Percentiles rank a stretch among this genome's conserved stretches.
Conservation (phyloP, 2,888 invertebrate genomes). For the Thelaira solivaga region DNA sequence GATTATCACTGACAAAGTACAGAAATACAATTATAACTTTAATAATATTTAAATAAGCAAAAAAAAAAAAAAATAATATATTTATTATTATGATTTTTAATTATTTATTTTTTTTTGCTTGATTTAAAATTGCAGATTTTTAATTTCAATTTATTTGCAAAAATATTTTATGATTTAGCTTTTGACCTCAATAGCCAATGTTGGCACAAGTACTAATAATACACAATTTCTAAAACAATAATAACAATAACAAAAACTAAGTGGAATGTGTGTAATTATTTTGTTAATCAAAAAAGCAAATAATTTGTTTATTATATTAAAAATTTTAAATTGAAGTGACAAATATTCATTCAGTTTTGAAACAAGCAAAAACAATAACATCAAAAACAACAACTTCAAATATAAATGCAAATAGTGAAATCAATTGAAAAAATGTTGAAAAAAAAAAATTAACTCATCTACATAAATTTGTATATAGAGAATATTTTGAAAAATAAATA, state of each 20-base stretch:
- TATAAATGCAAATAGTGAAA: conserved; percentile 33
- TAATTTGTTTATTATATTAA: conserved; percentile 28
- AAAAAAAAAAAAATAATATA: neutral
- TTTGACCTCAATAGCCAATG: conserved; percentile 35
- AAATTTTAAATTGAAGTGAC: conserved; percentile 48
- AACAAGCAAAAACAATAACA: conserved; percentile 9
- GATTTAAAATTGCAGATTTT: neutral
- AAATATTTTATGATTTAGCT: conserved; percentile 48
- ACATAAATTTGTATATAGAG: too few relatives aligned
- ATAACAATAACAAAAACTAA: too few relatives aligned
- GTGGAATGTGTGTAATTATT: neutral
- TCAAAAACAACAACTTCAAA: neutral
- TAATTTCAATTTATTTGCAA: conserved; percentile 28
- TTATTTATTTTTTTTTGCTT: conserved; percentile 7
- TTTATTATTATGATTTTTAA: conserved; percentile 22
- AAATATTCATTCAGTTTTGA: conserved; percentile 26
- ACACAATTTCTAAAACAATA: neutral
- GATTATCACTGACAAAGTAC: conserved; percentile 2
- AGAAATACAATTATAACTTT: conserved; percentile 9
- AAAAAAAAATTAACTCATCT: conserved; percentile 10
- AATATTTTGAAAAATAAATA: conserved; percentile 37
- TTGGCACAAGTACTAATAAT: neutral
- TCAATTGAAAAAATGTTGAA: conserved; percentile 10
- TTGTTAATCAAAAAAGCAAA: conserved; percentile 9
- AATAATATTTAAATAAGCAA: conserved; percentile 18